These are phyloP conservation scores for Drosophila pruinosa DNA, from an alignment of 1,140 invertebrate genomes.

Conservation along the genomic window DNA sequence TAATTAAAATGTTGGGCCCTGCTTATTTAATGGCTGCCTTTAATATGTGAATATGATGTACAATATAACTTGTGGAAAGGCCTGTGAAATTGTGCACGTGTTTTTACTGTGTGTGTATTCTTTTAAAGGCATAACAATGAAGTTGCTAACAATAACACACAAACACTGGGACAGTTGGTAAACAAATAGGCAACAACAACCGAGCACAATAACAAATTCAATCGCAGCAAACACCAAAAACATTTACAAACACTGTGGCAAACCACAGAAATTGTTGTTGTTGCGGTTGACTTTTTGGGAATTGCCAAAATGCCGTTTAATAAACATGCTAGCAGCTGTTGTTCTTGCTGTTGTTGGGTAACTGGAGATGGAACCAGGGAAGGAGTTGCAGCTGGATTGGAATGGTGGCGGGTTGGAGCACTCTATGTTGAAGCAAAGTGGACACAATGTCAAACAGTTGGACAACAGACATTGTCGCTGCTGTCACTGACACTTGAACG, in stretches of 20 bases:
- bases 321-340: constrained; percentile 12
- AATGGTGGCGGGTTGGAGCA: not conserved
- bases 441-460: constrained; percentile 43
- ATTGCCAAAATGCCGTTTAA: constrained; percentile 27
- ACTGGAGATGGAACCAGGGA: not conserved
- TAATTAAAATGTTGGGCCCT: not conserved
- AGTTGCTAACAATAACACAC: constrained; percentile 40
- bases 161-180: constrained; percentile 28
- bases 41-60: constrained; percentile 2
- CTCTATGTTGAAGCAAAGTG: constrained; percentile 28
- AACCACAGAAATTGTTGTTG: constrained; percentile 37
- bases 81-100: constrained; percentile 36
- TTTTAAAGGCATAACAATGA: constrained; percentile 43
- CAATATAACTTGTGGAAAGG: constrained; percentile 10
- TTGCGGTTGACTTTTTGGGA: constrained; percentile 21
- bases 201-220: constrained; percentile 32
- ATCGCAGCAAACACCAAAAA: constrained; percentile 36
- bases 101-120: constrained; percentile 10
- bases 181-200: constrained; percentile 35
- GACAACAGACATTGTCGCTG: constrained; percentile 20
- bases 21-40: constrained; percentile 14
- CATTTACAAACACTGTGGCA: constrained; percentile 59
- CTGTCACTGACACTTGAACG: constrained; percentile 57
- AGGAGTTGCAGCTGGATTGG: not conserved
- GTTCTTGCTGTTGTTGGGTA: not conserved